Evolutionary conservation across 2,113 vertebrate genomes (phyloP), one percentile per base, ranked within the genome.

Genomic region (Salvelinus alpinus): DNA sequence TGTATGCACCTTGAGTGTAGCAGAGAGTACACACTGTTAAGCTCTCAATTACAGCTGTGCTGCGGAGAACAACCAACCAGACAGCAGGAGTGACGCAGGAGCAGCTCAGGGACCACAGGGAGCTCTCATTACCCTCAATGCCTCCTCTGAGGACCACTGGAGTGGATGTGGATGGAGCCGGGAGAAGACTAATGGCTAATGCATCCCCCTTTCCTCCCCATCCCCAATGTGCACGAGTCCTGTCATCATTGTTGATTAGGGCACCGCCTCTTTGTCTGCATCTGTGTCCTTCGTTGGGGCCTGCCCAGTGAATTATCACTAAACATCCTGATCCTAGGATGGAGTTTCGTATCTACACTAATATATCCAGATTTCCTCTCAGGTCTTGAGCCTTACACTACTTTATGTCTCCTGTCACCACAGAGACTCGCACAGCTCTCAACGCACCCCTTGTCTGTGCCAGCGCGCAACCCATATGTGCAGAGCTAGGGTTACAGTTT

Each of bases 111-210:
- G 72, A 29, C 64, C 16, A 14, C 25, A 29, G 64, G 64, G 64
- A 68, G 88, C 88, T 90, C 85, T 87, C 78, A 91, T 92, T 90
- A 90, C 88, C 78, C 88, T 71, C 78, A 85, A 83, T 75, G 84
- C 77, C 84, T 85, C 75, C 73, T 69, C 76, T 76, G 64, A 77
- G 72, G 84, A 77, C 82, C 82, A 78, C 81, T 81, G 71, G 59
- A 83, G 75, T 74, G 60, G 70, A 78, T 76, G 77, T 74, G 64
- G 70, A 80, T 77, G 78, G 71, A 81, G 83, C 60, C 77, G 24
- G 16, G 51, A 54, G 72, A 86, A 75, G 82, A 86, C 73, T 83
- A 18, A 54, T 68, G 29, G 79, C 78, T 82, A 88, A 89, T 79
- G 67, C 59, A 24, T n/a, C 59, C 59, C 4, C 6, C n/a, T 62